Base-by-base conservation (phyloP, 2,113 vertebrate species). In the Ariopsis seemanni region DNA sequence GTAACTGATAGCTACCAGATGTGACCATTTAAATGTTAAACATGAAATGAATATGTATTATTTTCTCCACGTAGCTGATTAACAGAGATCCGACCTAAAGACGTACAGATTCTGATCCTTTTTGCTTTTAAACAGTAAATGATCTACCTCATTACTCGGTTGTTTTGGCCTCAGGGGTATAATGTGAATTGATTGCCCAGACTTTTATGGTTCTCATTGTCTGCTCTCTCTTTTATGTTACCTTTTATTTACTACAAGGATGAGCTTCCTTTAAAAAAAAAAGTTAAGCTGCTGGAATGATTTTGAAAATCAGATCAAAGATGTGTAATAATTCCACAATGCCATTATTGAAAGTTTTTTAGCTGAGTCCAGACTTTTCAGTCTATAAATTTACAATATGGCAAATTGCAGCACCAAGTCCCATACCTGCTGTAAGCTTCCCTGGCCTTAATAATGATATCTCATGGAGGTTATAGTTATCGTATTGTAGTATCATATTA, bases 291-390 rank as follows among this genome's bases (percentile, higher is more conserved):
- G 63, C 48, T 53, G 63, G 30, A 84, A 84, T 84, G 15, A 34
- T 74, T 75, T 85, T 60, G 20, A 25, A 74, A 74, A 85, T 42
- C 69, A 74, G 50, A 74, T 74, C 65, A 85, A 72, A 85, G n/a
- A 48, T 62, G 34, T 42, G 60, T 65, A 82, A 50, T 50, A 15
- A 22, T 63, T 50, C 42, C 42, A 65, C 27, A 82, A 82, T 83
- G 60, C 2, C 18, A 42, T 60, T 30, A 81, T 80, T 5, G 17
- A 60, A 22, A 22, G 30, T 81, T 84, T 55, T 84, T 84, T 27
- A 81, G 78, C 79, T 60, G 30, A 85, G 69, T 58, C 30, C 8
- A 42, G 67, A 71, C 69, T 74, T 69, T 69, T 57, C 48, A 69
- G 52, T 85, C 52, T 72, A 72, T 74, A 62, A 78, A 75, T 42